These are phyloP conservation scores for Drosophila atroscutellata DNA, from an alignment of 2,888 invertebrate species.

Conservation along the genomic window DNA sequence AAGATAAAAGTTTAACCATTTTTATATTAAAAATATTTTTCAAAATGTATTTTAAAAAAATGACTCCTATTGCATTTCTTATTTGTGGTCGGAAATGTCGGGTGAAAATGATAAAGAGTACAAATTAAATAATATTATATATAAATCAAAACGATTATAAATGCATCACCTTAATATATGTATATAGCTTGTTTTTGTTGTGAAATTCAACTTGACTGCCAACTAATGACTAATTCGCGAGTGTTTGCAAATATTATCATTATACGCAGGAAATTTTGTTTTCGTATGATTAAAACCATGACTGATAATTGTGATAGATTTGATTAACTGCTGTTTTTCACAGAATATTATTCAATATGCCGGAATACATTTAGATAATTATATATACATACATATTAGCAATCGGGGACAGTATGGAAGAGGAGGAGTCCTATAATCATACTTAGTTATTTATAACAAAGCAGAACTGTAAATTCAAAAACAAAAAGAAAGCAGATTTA, in stretches of 20 bases:
- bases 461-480: neutral
- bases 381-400: neutral
- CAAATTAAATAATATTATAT: neutral
- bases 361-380: neutral
- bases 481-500: neutral
- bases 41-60: conserved; percentile 68
- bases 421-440: neutral
- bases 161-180: neutral
- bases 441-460: neutral
- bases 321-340: conserved; percentile 9
- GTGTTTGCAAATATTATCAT: conserved; percentile 13
- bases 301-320: conserved; percentile 11
- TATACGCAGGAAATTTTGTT: no score
- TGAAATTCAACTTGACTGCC: conserved; percentile 13
- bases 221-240: conserved; percentile 38
- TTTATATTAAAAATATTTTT: conserved; percentile 78
- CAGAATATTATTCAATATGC: neutral
- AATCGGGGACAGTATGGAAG: neutral
- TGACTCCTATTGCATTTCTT: neutral
- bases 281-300: conserved; percentile 19
- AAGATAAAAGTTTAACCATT: conserved; percentile 65
- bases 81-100: neutral
- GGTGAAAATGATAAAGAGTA: neutral
- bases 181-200: conserved; percentile 2
- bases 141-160: neutral